These are phyloP conservation scores for Oasisia sp. DNA, from an alignment of 2,888 invertebrate genomes.

Conservation along the genomic window DNA sequence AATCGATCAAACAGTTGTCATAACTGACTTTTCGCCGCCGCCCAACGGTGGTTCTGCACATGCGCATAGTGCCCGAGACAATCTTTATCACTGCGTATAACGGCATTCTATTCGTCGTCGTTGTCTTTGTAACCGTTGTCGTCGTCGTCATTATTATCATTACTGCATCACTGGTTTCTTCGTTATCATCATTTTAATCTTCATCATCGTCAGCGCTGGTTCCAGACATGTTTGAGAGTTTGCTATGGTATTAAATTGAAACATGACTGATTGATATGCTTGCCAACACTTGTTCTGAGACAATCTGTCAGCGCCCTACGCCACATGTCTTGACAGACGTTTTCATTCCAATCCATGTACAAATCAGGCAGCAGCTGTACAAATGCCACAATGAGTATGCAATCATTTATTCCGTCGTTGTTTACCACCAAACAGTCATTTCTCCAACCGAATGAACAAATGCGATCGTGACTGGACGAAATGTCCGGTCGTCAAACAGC, in stretches of 20 bases:
- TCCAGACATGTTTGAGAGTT: no score
- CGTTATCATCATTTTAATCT: no score
- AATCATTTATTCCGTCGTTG: background rate
- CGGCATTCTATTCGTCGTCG: background rate
- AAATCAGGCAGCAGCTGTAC: background rate
- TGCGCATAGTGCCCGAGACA: background rate
- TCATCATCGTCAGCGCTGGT: no score
- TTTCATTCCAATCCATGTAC: background rate
- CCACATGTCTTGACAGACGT: background rate
- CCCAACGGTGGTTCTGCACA: background rate
- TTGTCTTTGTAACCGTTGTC: background rate
- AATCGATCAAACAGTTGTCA: slow-evolving; percentile 17
- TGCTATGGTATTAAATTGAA: no score
- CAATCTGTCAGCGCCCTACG: background rate
- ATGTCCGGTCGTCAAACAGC: background rate
- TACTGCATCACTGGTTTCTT: no score
- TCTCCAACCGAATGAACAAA: background rate
- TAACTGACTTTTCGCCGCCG: background rate
- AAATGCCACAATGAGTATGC: background rate
- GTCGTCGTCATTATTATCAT: no score
- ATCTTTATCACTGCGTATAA: background rate
- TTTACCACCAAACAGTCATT: background rate
- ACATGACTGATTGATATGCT: background rate
- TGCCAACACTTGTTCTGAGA: background rate
- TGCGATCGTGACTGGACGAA: background rate